Base-by-base conservation (phyloP, 2,888 invertebrate species). In the Lithophane ornitopus region DNA sequence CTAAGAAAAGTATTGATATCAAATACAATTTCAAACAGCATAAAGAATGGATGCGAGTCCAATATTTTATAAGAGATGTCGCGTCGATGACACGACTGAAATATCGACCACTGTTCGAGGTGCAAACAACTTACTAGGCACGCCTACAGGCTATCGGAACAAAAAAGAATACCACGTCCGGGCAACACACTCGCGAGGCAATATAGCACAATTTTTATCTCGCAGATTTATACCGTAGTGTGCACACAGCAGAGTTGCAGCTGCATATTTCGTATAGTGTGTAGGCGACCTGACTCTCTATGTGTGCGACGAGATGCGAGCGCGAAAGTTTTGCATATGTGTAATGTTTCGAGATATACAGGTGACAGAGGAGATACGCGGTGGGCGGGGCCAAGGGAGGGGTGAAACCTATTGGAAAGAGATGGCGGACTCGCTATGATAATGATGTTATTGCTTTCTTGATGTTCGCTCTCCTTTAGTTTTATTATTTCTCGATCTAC, bases 401-500 rank as follows among this genome's bases (percentile, higher is more conserved):
- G 95, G 94, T 95, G 92, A 95, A 92, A 95, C 93, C 94, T 95
- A 96, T 95, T 93, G 95, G 95, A 96, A 94, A 96, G 96, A 96
- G 96, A 96, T 95, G 96, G 95, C 95, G 92, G 94, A 95, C 95
- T 93, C 86, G 92, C 96, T 96, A 96, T 96, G 96, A 96, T 96
- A 96, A 96, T 96, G 96, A 96, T 95, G 96, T 96, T 96, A 96
- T 96, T 95, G 96, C 96, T 96, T 95, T 96, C 96, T 95, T 95
- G 96, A 96, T 95, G 94, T 96, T 94, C 94, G 93, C 90, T 92
- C 95, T 94, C 92, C 94, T 95, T 95, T 95, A 95, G 95, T 96
- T 96, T 96, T 96, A 95, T 96, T 96, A 95, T 96, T 94, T 94
- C 95, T 94, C 94, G 95, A 95, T 96, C 95, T 96, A 95, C 96